Percentiles rank a stretch among this genome's conserved stretches.
phyloP scores from a whole-genome alignment of 2,113 vertebrate genomes.

The Paratilapia polleni region DNA sequence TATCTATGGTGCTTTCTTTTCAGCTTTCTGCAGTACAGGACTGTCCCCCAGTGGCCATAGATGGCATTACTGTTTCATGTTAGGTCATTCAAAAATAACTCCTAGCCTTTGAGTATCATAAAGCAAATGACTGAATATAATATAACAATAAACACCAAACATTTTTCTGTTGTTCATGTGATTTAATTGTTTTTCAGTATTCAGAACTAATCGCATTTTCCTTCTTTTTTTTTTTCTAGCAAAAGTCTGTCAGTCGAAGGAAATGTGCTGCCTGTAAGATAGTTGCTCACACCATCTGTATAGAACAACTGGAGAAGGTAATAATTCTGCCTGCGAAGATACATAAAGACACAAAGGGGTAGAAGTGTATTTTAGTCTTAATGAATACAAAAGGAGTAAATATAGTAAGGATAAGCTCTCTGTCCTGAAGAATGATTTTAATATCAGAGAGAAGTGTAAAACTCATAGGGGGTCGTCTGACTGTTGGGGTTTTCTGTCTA shows the following conservation, averaged over 20 bases:
- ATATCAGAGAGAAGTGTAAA: neutral
- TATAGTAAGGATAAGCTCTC: neutral
- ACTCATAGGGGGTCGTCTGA: too few species aligned
- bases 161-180: neutral
- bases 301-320: slow-evolving; percentile 94
- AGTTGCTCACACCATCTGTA: slow-evolving; percentile 90
- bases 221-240: slow-evolving; percentile 65
- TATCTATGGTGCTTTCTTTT: neutral
- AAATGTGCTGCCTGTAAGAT: slow-evolving; percentile 97
- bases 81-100: neutral
- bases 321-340: neutral
- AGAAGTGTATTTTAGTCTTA: neutral
- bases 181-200: neutral
- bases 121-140: accelerated
- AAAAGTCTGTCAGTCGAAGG: slow-evolving; percentile 90
- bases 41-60: neutral
- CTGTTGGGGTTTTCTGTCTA: too few species aligned
- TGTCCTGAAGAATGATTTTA: neutral
- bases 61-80: neutral
- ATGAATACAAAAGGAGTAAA: neutral
- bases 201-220: neutral
- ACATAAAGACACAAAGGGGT: accelerated
- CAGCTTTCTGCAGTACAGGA: accelerated
- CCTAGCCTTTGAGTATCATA: neutral
- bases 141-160: neutral